phyloP scores from a whole-genome alignment of 2,797 vertebrate species.

The Myotis findleyi region DNA sequence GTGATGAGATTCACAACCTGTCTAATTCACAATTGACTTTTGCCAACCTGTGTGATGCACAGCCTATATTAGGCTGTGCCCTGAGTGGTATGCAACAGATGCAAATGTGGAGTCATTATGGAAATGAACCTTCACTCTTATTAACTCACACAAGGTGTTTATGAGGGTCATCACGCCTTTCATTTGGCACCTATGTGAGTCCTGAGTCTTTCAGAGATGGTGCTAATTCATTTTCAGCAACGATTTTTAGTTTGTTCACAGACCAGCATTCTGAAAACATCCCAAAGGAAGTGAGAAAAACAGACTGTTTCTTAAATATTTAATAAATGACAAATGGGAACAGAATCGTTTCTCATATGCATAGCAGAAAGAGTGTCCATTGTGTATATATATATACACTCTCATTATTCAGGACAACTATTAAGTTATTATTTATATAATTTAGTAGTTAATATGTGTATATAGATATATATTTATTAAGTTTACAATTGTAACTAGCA shows the following conservation, averaged over 20 bases:
- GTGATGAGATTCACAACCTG: conserved; percentile 5
- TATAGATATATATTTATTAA: neutral
- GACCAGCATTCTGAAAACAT: conserved; percentile 61
- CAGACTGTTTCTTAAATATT: conserved; percentile 62
- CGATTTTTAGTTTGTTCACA: conserved; percentile 66
- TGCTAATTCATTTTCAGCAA: conserved; percentile 66
- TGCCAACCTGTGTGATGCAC: neutral
- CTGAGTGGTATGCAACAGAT: conserved; percentile 8
- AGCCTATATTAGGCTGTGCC: neutral
- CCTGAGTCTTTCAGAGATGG: neutral
- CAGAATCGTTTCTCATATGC: conserved; percentile 57
- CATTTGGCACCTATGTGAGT: neutral
- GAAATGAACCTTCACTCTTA: conserved; percentile 41
- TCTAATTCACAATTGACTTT: conserved; percentile 11
- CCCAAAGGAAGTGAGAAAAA: conserved; percentile 66
- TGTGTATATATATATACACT: neutral
- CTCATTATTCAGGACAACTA: conserved; percentile 60
- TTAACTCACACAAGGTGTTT: conserved; percentile 59
- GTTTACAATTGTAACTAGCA: neutral
- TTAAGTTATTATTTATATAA: neutral
- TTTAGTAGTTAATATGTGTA: neutral
- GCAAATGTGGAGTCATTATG: conserved; percentile 19
- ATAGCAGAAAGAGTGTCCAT: conserved; percentile 54
- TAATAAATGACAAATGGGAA: conserved; percentile 71
- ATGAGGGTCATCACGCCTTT: conserved; percentile 52